Conservation (phyloP, 2,113 vertebrate species). For the Halcyon malimbica region DNA sequence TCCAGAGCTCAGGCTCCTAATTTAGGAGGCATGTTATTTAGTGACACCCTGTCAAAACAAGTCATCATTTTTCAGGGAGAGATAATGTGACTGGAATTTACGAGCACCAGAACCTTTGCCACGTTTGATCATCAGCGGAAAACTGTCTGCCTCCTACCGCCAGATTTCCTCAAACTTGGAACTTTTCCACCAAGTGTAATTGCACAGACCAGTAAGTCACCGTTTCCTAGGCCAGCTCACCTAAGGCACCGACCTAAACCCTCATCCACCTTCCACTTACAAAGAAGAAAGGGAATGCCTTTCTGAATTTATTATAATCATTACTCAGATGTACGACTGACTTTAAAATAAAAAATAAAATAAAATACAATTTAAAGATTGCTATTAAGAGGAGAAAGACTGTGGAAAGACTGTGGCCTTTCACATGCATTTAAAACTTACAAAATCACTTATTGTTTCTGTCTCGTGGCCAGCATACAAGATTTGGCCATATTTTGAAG, state of each 20-base stretch:
- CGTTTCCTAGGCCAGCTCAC: neutral
- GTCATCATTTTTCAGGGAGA: conserved; percentile 7
- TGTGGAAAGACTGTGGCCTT: neutral
- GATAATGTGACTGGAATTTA: conserved; percentile 60
- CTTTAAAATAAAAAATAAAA: neutral
- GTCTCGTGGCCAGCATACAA: neutral
- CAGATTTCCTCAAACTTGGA: conserved; percentile 7
- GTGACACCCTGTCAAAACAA: conserved; percentile 41
- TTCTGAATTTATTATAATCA: neutral
- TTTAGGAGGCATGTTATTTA: conserved; percentile 36
- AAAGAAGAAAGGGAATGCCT: neutral
- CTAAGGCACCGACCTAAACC: neutral
- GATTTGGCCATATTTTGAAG: neutral
- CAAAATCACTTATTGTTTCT: neutral
- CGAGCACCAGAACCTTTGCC: conserved; percentile 37
- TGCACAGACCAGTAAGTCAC: neutral
- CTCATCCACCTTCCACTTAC: neutral
- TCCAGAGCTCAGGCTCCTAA: neutral
- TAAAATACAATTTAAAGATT: neutral
- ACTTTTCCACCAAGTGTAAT: neutral
- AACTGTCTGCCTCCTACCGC: neutral
- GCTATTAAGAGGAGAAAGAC: neutral
- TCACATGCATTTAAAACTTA: neutral
- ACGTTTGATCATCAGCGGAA: conserved; percentile 23
- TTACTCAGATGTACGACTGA: neutral